Evolutionary conservation across 2,113 vertebrate genomes (phyloP), one percentile per base, ranked within the genome.

Genomic region (Bostrychus sinensis): DNA sequence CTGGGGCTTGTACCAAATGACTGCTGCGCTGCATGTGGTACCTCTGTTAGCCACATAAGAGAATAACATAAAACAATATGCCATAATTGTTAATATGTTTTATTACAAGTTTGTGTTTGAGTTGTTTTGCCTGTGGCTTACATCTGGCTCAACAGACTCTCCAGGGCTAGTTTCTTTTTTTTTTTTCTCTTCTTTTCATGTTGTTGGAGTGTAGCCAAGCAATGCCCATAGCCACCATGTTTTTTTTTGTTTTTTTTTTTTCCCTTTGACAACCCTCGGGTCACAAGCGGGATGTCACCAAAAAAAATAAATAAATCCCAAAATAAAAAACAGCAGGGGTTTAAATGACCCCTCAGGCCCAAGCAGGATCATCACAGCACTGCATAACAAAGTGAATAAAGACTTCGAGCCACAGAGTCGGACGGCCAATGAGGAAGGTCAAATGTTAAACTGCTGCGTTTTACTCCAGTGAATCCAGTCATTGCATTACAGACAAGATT

Each of bases 61-160:
- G 32, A 60, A 46, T 57, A 41, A 68, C 41, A 66, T 48, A 67
- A 41, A 62, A 59, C 50, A 69, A 67, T 73, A 68, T 62, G 51
- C 34, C 75, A 67, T 60, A 59, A 60, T 45, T 75, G 62, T 72
- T 50, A 70, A 76, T 70, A 59, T 23, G 19, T 69, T 10, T 77
- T 8, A 45, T 59, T 71, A 77, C 63, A 61, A 46, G 20, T 46
- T 41, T 45, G 19, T 53, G 37, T n/a, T 8, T 54, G 62, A 20
- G 56, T 45, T 56, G 60, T 58, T 72, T 60, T 56, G 65, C 65
- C 65, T 66, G 72, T 46, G 77, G 62, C 54, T 69, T 70, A 82
- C 86, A 89, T 85, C 80, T 88, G 88, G 67, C 30, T 61, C 19
- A 57, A 65, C 62, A 14, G 7, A 23, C 17, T 75, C 69, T 77